Evolutionary conservation across 2,113 vertebrate genomes (phyloP), one percentile per base, ranked within the genome.

Genomic region (Pedionomus torquatus): DNA sequence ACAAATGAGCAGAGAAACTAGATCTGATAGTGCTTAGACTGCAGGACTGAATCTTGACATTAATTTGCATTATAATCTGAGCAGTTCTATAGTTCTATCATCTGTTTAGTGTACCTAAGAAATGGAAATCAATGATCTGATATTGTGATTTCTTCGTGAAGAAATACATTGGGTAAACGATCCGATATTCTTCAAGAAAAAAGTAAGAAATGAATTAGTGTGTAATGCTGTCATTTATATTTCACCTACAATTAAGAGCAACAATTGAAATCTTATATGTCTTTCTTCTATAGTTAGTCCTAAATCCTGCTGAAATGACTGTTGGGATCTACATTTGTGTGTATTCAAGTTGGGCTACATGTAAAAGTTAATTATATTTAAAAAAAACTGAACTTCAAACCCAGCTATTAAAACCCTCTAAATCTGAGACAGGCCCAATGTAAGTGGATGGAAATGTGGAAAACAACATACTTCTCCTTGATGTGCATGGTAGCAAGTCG

Each of bases 241-340:
- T 83, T 80, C 0, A 0, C 37, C 16, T 57, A 11, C 28, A 49
- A 9, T 37, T 82, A 66, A 82, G 21, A 44, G 37, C 1, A 1
- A 24, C 23, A 78, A 3, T 24, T 83, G n/a, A 82, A 75, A 4
- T 9, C 21, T 48, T 83, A 25, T 37, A 5, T 17, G 2, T 82
- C 6, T 60, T 58, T 78, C 16, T 55, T 88, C 25, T 54, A 25
- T 46, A 64, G n/a, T 54, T 69, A 66, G 46, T 75, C 26, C 17
- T 79, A 79, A 90, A 68, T 79, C 17, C 51, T 83, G 13, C 23
- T 1, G 15, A 91, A 78, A 74, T 70, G 12, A 28, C 21, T 1
- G 2, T 10, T 48, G 48, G 10, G 9, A 37, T 70, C 28, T 82
- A 54, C 11, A 41, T 66, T 66, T 82, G 2, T 93, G 25, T 33